Conservation (phyloP, 2,797 vertebrate species). For the Fratercula arctica region DNA sequence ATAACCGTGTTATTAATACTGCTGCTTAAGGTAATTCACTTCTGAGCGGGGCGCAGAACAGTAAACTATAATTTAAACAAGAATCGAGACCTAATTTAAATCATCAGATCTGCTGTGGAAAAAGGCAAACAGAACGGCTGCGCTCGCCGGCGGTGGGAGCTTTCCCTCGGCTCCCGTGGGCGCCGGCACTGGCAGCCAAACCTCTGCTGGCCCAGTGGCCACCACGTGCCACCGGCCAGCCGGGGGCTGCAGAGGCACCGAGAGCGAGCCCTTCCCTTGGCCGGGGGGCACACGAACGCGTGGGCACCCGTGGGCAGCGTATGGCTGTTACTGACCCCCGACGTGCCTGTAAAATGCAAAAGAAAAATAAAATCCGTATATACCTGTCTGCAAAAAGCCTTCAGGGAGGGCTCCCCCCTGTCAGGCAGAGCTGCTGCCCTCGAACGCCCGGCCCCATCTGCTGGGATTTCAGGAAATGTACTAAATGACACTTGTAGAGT, state of each 20-base stretch:
- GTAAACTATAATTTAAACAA: constrained; percentile 87
- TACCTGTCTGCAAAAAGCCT: fast-evolving
- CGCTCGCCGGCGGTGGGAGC: constrained; percentile 6
- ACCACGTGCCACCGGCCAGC: background rate
- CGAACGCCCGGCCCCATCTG: fast-evolving
- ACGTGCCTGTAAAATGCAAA: fast-evolving
- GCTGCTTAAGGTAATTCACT: constrained; percentile 86
- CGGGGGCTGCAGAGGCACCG: background rate
- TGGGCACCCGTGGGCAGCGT: background rate
- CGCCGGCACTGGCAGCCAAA: background rate
- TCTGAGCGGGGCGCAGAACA: constrained; percentile 83
- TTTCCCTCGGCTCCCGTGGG: background rate
- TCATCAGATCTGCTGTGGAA: constrained; percentile 73
- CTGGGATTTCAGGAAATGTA: fast-evolving
- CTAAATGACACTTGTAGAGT: fast-evolving
- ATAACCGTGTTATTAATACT: constrained; percentile 86
- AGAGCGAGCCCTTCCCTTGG: background rate
- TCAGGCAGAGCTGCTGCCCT: background rate
- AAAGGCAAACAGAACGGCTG: constrained; percentile 73
- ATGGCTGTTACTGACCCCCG: background rate
- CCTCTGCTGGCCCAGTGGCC: background rate
- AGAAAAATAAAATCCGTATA: fast-evolving
- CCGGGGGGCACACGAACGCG: fast-evolving
- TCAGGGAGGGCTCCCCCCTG: fast-evolving
- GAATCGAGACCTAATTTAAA: constrained; percentile 84